Base-by-base conservation (phyloP, 2,888 invertebrate species). In the Oscheius sp. region DNA sequence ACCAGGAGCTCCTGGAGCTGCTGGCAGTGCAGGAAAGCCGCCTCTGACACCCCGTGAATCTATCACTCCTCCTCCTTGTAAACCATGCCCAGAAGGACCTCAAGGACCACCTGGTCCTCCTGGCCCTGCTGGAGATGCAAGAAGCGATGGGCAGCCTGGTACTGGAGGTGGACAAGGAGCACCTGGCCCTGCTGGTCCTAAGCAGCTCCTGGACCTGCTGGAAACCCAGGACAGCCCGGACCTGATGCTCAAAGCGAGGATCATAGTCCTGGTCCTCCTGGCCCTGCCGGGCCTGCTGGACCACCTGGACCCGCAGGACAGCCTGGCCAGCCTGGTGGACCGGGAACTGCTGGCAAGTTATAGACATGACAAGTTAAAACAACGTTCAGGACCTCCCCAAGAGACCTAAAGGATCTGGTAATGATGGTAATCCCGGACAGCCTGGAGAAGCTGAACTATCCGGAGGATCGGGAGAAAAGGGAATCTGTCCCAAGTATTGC, bases 241-340 rank as follows among this genome's bases (percentile, higher is more conserved):
- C 1, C 33, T 47, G 63, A 63, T 47, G 63, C 37, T 47, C 73
- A 77, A 59, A 72, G 5, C 57, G 65, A 29, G 77, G 77, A 62
- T 53, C 65, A 0, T 5, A 42, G 42, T 13, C 76, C 79, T 55
- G 70, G 70, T 10, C 3, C 21, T 53, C 62, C 74, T 29, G 59
- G 70, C n/a, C 53, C 53, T 2, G 50, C 53, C 29, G 70, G 78
- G 66, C 73, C 71, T 11, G 74, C 76, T 35, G 78, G 76, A 1
- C 48, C 51, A 3, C 76, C 63, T 59, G 78, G 78, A 65, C 73
- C 73, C 55, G 73, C 76, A 58, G 81, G 81, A 73, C 76, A 66
- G 42, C 70, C 73, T 32, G 80, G 80, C 21, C 21, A 21, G 21
- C 21, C 21, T 7, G 83, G 81, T 70, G 65, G 63, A 5, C 70